Conservation (phyloP, 64 coral and sea anemone genomes). For the Exaiptasia diaphana region DNA sequence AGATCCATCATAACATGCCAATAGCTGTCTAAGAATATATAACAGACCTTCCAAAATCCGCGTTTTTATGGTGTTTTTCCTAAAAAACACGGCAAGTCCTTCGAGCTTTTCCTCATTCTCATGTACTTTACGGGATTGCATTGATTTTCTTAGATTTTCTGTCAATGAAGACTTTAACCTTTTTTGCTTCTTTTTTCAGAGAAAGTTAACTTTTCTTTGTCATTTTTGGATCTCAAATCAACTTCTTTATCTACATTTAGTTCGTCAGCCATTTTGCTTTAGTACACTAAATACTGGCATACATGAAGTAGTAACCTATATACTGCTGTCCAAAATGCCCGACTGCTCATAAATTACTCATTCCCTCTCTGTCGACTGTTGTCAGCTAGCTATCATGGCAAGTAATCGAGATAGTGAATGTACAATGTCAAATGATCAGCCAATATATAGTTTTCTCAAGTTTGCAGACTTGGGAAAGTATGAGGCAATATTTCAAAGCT, state of each 20-base stretch:
- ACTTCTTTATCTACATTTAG: no score
- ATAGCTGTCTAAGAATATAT: conserved; percentile 63
- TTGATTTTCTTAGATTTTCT: conserved; percentile 53
- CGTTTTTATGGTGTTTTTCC: conserved; percentile 32
- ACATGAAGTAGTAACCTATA: no score
- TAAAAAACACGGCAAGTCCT: conserved; percentile 48
- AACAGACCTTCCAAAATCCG: conserved; percentile 50
- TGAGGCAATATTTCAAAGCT: conserved; percentile 12
- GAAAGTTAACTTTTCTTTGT: no score
- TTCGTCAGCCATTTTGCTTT: no score
- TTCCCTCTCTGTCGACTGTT: no score
- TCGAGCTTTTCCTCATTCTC: conserved; percentile 52
- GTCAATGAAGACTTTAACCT: background rate
- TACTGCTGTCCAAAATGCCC: no score
- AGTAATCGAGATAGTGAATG: no score
- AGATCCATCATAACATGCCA: conserved; percentile 42
- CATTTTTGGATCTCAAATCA: no score
- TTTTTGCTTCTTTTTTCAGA: conserved; percentile 13
- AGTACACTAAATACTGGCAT: no score
- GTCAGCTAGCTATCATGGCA: no score
- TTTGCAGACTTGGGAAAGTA: background rate
- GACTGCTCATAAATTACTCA: no score
- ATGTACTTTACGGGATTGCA: conserved; percentile 51
- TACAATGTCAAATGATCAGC: no score
- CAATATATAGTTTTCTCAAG: background rate